phyloP scores from a whole-genome alignment of 2,113 vertebrate genomes.

The Gadus chalcogrammus region DNA sequence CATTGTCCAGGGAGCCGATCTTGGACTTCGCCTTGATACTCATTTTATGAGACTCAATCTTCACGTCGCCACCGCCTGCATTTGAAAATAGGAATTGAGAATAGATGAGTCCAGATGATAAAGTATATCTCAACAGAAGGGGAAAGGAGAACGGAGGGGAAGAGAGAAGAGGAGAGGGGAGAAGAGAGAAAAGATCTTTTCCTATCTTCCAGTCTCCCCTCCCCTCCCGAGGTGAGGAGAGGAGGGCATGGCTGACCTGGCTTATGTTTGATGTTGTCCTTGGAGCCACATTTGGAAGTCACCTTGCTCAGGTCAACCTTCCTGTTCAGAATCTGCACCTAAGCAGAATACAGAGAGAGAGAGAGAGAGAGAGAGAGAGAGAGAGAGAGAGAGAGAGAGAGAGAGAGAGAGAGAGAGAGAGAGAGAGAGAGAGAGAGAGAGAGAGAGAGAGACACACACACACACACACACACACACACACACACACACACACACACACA shows the following conservation, averaged over 20 bases:
- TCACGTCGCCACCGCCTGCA: constrained; percentile 87
- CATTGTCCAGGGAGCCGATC: constrained; percentile 84
- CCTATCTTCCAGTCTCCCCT: too few species aligned
- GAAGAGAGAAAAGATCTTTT: not conserved
- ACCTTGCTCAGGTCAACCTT: constrained; percentile 93
- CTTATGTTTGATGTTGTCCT: constrained; percentile 91
- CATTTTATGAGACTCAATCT: constrained; percentile 86
- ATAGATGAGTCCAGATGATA: not conserved
- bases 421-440: too few species aligned
- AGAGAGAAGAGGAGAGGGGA: not conserved
- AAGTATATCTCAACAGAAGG: too few species aligned
- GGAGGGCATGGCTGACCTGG: constrained; percentile 73
- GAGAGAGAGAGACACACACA: too few species aligned
- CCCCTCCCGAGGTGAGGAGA: not conserved
- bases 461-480: too few species aligned
- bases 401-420: too few species aligned
- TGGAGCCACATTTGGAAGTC: constrained; percentile 93
- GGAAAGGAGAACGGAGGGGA: not conserved
- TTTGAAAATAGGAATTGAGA: not conserved
- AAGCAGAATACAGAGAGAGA: constrained; percentile 5
- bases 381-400: not conserved
- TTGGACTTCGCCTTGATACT: constrained; percentile 89
- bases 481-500: too few species aligned
- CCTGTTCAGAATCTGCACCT: constrained; percentile 95
- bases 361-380: constrained; percentile 4